These are phyloP conservation scores for Tinamus guttatus DNA, from an alignment of 2,113 vertebrate species.

Conservation along the genomic window DNA sequence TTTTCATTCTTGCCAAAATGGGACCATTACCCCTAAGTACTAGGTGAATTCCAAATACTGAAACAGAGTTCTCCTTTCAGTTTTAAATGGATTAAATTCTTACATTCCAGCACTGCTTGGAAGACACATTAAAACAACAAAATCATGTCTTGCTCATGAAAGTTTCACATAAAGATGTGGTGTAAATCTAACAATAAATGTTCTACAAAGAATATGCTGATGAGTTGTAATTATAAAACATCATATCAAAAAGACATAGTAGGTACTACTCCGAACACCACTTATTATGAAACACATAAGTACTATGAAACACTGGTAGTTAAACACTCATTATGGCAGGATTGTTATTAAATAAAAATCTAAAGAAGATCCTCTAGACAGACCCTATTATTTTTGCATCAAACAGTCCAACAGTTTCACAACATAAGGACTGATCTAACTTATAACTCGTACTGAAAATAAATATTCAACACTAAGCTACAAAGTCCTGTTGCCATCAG, in stretches of 20 bases:
- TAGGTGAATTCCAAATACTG: neutral
- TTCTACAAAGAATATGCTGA: neutral
- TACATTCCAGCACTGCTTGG: neutral
- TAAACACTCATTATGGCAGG: neutral
- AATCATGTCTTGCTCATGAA: neutral
- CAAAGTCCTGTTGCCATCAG: neutral
- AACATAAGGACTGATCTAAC: neutral
- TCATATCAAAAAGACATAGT: neutral
- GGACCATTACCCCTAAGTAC: neutral
- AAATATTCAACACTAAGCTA: neutral
- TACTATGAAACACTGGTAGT: neutral
- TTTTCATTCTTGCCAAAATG: neutral
- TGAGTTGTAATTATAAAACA: neutral
- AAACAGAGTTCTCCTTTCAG: neutral
- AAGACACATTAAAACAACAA: neutral
- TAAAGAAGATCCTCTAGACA: neutral
- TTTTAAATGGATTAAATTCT: neutral
- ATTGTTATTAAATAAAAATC: neutral
- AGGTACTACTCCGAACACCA: neutral
- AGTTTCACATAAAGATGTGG: constrained; percentile 1
- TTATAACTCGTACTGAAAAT: neutral
- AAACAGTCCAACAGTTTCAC: neutral
- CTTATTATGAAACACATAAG: neutral
- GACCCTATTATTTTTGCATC: neutral
- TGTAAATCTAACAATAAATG: neutral